Evolutionary conservation across 1,140 invertebrate genomes (phyloP).

Genomic region (Galendromus occidentalis): DNA sequence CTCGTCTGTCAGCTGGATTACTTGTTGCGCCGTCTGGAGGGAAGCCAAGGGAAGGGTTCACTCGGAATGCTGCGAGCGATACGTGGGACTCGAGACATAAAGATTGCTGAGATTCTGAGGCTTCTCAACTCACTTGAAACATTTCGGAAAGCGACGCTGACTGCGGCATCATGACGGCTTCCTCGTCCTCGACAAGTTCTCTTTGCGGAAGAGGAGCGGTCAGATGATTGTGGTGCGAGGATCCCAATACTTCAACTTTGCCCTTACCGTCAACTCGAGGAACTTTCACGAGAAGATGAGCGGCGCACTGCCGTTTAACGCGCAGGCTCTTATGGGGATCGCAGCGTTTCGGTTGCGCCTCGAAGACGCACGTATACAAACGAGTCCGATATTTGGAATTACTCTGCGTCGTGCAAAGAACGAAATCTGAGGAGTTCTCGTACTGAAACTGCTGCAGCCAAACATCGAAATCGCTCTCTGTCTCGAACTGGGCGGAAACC

Average conservation of each 20-base stretch:
- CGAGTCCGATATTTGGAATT: neutral
- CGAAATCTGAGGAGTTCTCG: neutral
- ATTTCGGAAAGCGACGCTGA: neutral
- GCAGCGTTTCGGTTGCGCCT: slow-evolving; percentile 2
- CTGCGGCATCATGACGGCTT: neutral
- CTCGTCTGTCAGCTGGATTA: neutral
- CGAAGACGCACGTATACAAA: slow-evolving; percentile 1
- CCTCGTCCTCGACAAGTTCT: neutral
- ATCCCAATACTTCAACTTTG: neutral
- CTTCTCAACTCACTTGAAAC: slow-evolving; percentile 9
- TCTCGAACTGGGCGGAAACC: neutral
- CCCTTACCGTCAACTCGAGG: neutral
- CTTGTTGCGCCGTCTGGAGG: neutral
- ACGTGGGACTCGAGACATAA: no score
- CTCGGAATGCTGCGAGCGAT: no score
- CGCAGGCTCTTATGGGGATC: slow-evolving; percentile 2
- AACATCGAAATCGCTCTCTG: neutral
- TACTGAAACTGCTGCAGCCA: slow-evolving; percentile 10
- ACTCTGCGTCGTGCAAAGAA: neutral
- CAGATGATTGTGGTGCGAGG: neutral
- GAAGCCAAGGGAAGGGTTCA: neutral
- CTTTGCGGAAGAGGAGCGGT: neutral
- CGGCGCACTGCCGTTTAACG: neutral
- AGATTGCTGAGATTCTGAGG: no score
- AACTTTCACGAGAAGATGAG: neutral